Conservation (phyloP, 2,113 vertebrate genomes). For the Setophaga kirtlandii region DNA sequence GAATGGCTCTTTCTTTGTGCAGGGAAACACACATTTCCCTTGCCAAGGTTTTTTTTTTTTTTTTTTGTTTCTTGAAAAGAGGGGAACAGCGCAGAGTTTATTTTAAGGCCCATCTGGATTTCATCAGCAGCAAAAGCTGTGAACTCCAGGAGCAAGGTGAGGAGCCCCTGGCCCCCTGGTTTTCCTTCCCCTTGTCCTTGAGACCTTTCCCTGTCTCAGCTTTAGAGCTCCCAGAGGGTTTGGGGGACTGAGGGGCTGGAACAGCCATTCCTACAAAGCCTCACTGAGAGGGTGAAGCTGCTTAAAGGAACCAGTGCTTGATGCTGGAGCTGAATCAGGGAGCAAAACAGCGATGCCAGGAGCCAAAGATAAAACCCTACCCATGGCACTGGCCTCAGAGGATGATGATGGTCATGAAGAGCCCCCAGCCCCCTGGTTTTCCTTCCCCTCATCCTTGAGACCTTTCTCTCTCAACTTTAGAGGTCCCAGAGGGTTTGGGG, state of each 20-base stretch:
- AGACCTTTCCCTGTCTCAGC: background rate
- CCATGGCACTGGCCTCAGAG: background rate
- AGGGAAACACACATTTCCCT: background rate
- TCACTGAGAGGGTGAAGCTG: background rate
- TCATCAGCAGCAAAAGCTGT: conserved; percentile 19
- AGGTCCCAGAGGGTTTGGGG: background rate
- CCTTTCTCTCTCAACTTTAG: background rate
- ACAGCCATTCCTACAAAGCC: background rate
- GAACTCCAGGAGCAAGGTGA: background rate
- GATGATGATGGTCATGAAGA: no score
- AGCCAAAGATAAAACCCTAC: background rate
- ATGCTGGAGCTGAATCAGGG: fast-evolving
- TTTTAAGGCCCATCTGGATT: conserved; percentile 60
- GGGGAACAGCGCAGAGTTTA: background rate
- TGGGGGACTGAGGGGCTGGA: background rate
- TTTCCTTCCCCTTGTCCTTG: background rate
- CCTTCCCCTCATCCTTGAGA: background rate
- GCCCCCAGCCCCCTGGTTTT: background rate
- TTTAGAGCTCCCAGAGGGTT: background rate
- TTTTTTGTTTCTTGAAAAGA: background rate
- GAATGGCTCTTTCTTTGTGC: background rate
- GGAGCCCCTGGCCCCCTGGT: background rate
- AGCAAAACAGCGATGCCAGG: background rate
- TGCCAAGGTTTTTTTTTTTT: background rate
- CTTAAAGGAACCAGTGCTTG: background rate